Conservation (phyloP, 2,888 invertebrate genomes). For the Alloplasta piceator region DNA sequence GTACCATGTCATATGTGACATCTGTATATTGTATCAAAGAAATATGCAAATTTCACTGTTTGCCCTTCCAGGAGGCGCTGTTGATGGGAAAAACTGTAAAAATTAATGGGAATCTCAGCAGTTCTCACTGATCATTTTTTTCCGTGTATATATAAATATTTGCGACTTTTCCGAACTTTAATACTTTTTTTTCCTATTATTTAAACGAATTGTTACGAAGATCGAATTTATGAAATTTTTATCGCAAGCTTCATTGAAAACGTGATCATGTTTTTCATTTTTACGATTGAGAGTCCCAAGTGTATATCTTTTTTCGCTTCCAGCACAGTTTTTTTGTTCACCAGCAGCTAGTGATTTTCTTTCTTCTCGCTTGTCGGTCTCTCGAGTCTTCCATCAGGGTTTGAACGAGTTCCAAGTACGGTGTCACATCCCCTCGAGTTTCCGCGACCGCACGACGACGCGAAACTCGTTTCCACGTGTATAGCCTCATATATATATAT, state of each 20-base stretch:
- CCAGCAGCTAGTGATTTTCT: not conserved
- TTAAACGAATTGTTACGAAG: too few species aligned
- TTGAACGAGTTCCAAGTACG: slow-evolving; percentile 78
- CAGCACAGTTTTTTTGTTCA: not conserved
- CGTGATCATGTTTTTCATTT: not conserved
- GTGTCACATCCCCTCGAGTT: slow-evolving; percentile 70
- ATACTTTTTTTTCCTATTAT: too few species aligned
- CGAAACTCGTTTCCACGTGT: slow-evolving; percentile 18
- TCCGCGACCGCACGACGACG: slow-evolving; percentile 47
- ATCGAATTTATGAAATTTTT: not conserved
- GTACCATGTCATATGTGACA: too few species aligned
- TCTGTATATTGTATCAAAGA: too few species aligned
- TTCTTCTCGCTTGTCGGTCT: slow-evolving; percentile 9
- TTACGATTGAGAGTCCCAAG: not conserved
- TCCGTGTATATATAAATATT: too few species aligned
- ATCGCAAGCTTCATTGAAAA: not conserved
- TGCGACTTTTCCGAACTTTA: too few species aligned
- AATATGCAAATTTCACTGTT: too few species aligned
- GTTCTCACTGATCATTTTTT: too few species aligned
- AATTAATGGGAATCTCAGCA: too few species aligned
- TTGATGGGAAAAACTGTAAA: too few species aligned
- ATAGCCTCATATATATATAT: not conserved
- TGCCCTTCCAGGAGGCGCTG: too few species aligned
- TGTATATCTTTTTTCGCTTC: not conserved
- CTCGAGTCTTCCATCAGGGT: slow-evolving; percentile 71